Base-by-base conservation (phyloP, 2,888 invertebrate genomes). In the Eledone cirrhosa region DNA sequence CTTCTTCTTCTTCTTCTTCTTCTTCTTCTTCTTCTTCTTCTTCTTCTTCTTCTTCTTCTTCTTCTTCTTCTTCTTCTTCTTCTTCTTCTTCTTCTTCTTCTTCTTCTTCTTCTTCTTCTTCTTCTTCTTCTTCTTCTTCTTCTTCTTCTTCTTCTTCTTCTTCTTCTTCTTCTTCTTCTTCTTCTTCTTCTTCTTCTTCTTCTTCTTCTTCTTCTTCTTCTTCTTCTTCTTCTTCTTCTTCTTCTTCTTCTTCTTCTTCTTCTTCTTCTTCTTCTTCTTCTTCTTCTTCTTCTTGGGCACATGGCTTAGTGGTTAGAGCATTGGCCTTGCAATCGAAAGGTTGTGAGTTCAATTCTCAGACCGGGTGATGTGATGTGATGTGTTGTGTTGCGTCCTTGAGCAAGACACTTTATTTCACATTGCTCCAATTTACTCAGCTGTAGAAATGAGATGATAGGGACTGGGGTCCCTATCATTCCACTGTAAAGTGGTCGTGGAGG, bases 181-280 rank as follows among this genome's bases (percentile, higher is more conserved):
- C 27, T 8, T 27, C 27, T 63, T 2, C 82, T 13, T 78, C 74
- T 22, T 81, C 75, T 76, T 82, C 82, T 41, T 78, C 78, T 78
- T 82, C 83, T 4, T 85, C 78, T 78, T 80, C 82, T 16, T 81
- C 76, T 22, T 82, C 85, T 16, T 80, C 83, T 53, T 83, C 79
- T 13, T 80, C 67, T 7, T 83, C 63, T 11, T 80, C 16, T 74
- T 63, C 29, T 84, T 83, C 24, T 82, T 80, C n/a, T 79, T n/a
- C 22, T 79, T 63, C 2, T 67, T 48, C 63, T 53, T 78, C 13
- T 79, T 31, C 3, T 77, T 29, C 22, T 78, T 41, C 22, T 78
- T 31, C 63, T 81, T 72, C n/a, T 48, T 19, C 13, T 78, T 78
- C 33, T 48, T 59, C 3, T 24, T 29, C 74, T 78, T 72, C 19